Evolutionary conservation across 2,797 vertebrate genomes (phyloP).

Genomic region (Pampus argenteus): DNA sequence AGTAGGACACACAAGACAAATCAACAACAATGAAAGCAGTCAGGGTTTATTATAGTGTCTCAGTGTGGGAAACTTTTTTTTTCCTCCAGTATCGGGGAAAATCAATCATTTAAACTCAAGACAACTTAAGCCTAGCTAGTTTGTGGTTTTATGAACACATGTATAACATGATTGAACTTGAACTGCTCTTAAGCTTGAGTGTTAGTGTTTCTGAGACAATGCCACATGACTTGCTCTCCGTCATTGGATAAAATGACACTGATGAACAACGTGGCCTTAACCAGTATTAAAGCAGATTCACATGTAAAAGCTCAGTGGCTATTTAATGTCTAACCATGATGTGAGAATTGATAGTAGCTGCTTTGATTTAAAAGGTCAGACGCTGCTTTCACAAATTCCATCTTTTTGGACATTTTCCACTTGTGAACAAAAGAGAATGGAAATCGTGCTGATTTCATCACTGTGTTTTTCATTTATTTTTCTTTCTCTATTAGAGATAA

Average conservation of each 20-base stretch:
- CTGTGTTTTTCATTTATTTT: neutral
- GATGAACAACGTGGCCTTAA: neutral
- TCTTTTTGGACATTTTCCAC: neutral
- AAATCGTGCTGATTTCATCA: neutral
- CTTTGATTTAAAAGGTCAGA: neutral
- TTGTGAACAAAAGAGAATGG: neutral
- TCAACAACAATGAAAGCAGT: neutral
- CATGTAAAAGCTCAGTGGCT: neutral
- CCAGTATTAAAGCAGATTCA: neutral
- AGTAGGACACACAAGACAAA: neutral
- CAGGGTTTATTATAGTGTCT: neutral
- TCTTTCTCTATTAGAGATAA: neutral
- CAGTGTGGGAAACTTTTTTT: no score
- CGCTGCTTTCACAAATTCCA: neutral
- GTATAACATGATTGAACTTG: neutral
- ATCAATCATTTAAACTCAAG: neutral
- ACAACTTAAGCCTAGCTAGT: neutral
- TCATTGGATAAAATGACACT: conserved; percentile 30
- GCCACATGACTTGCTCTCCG: conserved; percentile 4
- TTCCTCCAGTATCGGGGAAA: no score
- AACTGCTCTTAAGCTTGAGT: neutral
- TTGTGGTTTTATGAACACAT: neutral
- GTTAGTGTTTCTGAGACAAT: conserved; percentile 12
- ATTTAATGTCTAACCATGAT: neutral
- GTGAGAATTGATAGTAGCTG: neutral